A percentile compares a stretch with the other conserved stretches of the same genome.
Conservation (phyloP, 2,113 vertebrate genomes). For the Erythrolamprus reginae region DNA sequence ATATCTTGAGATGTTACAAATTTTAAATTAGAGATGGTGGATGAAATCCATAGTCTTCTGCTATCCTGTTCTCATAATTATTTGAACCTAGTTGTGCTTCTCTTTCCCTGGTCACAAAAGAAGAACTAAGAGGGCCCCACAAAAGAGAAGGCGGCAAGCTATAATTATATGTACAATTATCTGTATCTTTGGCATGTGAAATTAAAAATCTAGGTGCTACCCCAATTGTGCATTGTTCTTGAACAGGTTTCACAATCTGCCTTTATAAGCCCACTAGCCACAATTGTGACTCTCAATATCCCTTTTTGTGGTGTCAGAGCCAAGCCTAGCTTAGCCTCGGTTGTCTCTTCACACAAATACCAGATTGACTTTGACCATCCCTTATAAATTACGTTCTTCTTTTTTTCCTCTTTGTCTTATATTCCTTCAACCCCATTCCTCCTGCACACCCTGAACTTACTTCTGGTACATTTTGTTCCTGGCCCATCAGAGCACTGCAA, state of each 20-base stretch:
- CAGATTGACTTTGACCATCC: neutral
- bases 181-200: neutral
- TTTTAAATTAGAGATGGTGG: neutral
- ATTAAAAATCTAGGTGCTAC: neutral
- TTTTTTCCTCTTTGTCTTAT: neutral
- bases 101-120: neutral
- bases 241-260: neutral
- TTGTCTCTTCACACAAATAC: neutral
- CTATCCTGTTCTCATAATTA: neutral
- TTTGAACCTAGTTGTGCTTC: neutral
- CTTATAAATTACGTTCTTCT: neutral
- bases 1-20: neutral
- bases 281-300: neutral
- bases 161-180: neutral
- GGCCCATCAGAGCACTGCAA: neutral
- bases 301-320: neutral
- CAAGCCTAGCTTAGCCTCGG: neutral
- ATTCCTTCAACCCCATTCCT: neutral
- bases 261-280: neutral
- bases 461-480: slow-evolving; percentile 28
- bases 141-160: neutral
- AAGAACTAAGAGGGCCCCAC: neutral
- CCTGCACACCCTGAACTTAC: neutral
- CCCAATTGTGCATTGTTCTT: neutral
- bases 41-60: neutral